These are phyloP conservation scores for Oophaga sylvatica DNA, from an alignment of 2,797 vertebrate species.

Conservation along the genomic window DNA sequence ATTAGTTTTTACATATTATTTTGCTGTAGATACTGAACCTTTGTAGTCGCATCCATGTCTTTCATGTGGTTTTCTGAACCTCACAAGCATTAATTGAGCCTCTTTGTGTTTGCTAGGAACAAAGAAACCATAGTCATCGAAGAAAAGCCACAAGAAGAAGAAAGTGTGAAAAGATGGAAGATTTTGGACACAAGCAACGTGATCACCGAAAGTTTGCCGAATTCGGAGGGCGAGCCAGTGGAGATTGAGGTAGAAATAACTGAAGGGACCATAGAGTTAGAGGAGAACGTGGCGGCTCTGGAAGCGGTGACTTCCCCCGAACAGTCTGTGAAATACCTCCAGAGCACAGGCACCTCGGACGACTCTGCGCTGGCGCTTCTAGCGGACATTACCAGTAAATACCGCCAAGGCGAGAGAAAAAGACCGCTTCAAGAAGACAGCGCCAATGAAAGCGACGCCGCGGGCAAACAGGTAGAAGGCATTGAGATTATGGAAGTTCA, in stretches of 20 bases:
- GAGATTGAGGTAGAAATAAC: conserved; percentile 91
- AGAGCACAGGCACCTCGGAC: conserved; percentile 81
- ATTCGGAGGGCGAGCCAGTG: conserved; percentile 86
- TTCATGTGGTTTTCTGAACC: not conserved
- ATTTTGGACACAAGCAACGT: conserved; percentile 92
- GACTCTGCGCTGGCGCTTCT: conserved; percentile 94
- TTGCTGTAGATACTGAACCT: too few species aligned
- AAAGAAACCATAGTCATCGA: conserved; percentile 78
- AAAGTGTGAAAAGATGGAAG: conserved; percentile 86
- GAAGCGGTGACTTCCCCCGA: conserved; percentile 85
- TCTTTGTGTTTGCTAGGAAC: conserved; percentile 73
- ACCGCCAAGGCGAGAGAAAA: conserved; percentile 87
- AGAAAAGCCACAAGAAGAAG: conserved; percentile 74
- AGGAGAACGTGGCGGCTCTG: conserved; percentile 75
- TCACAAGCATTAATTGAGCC: not conserved
- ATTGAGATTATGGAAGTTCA: conserved; percentile 96
- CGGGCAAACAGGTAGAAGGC: conserved; percentile 90
- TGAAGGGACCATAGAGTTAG: conserved; percentile 83
- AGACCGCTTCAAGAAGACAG: conserved; percentile 77
- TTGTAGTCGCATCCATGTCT: not conserved
- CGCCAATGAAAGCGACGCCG: conserved; percentile 78
- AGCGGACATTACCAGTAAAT: conserved; percentile 98
- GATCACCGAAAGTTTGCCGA: conserved; percentile 90
- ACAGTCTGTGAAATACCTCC: conserved; percentile 81
- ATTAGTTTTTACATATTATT: too few species aligned